Base-by-base conservation (phyloP, 2,113 vertebrate species). In the Hymenochirus boettgeri region DNA sequence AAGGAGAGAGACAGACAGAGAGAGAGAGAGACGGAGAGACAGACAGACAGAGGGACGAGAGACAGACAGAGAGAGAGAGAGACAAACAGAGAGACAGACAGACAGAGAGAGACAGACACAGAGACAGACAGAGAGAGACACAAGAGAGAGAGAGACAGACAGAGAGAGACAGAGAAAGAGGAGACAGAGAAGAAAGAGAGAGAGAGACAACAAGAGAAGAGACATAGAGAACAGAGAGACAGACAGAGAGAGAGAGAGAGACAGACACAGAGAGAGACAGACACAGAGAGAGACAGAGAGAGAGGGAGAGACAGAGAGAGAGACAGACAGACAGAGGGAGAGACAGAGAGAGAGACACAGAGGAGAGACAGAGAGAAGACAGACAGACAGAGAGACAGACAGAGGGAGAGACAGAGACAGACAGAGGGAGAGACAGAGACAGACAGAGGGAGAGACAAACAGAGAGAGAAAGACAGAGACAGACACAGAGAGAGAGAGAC, bases 231-330 rank as follows among this genome's bases (percentile, higher is more conserved):
- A n/a, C n/a, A n/a, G n/a, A n/a, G n/a, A n/a, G n/a, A n/a, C n/a
- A n/a, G n/a, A 11, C 8, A 11, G 11, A 9, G 5, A 5, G 5
- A 5, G 9, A 10, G 45, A 9, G 9, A 47, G 45, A 11, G 12
- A 10, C 9, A 8, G 45, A 8, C 5, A 5, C 9, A 10, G 5
- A 10, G 12, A 5, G 5, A 0, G 3, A 15, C 18, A 11, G 25
- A 13, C 4, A 12, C 0, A 4, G 5, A 19, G 24, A 13, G 6
- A 3, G 22, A 9, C 22, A 7, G 2, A 17, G 1, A 0, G 0
- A 0, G 22, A 1, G 9, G 7, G 0, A 1, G 0, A 2, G 1
- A 0, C 1, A 35, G 4, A 19, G 12, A 0, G 25, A 3, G 37
- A 1, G 2, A 26, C n/a, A n/a, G n/a, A n/a, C n/a, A n/a, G n/a